Evolutionary conservation across 2,113 vertebrate genomes (phyloP), one percentile per base, ranked within the genome.

Genomic region (Indicator maculatus): DNA sequence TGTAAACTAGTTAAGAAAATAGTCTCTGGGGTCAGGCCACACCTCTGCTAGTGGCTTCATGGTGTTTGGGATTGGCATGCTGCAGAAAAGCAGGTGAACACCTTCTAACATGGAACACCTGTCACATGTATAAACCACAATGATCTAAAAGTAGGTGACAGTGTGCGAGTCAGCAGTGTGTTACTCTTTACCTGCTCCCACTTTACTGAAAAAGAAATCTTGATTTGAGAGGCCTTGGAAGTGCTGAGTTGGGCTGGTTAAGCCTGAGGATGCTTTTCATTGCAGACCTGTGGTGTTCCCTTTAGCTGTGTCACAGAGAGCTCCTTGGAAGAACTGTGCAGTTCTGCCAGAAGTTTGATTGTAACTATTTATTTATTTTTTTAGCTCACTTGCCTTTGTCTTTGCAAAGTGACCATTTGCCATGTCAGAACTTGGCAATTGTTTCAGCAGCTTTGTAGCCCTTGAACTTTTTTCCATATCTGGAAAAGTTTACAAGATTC

Each of bases 401-500:
- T 85, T 87, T 85, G 28, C 60, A 45, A 59, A 89, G 73, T 5
- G 16, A 52, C 59, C 36, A 17, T 56, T 76, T 79, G 45, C 59
- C 1, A 0, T 75, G 33, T 83, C 9, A 3, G 56, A 95, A 39
- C 91, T 59, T 9, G 0, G 39, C 83, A 80, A 91, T 77, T 89
- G 67, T 73, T 93, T 70, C 33, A 85, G 81, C 91, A 89, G 90
- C 67, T n/a, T 4, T 0, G 0, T 76, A 65, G 39, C 64, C 38
- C 67, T 72, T 61, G 39, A 89, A 50, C 21, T 66, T 70, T 76
- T 86, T 90, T 82, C 93, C 59, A n/a, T 79, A 83, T 87, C 84
- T 89, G 93, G 94, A 66, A 76, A 76, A 93, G 84, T 61, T 85
- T 36, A 27, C 27, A 26, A 4, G 52, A 7, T 39, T 5, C 70